A percentile compares a stretch with the other conserved stretches of the same genome.
These are phyloP conservation scores for Pygmarrhopalites habei DNA, from an alignment of 1,140 invertebrate genomes.

Conservation along the genomic window DNA sequence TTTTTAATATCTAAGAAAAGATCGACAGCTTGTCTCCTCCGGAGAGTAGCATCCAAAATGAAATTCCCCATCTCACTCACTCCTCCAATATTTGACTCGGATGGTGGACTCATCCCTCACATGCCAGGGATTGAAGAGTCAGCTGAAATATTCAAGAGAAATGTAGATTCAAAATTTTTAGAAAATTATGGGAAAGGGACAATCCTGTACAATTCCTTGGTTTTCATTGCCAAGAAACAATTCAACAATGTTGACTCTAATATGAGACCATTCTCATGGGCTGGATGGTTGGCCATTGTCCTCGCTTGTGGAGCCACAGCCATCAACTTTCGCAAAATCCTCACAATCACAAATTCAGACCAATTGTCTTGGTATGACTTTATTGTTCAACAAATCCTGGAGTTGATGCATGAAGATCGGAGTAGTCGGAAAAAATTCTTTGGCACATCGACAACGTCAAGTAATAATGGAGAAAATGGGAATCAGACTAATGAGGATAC, in stretches of 20 bases:
- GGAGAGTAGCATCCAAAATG: no score
- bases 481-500: neutral
- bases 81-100: no score
- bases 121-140: no score
- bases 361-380: constrained; percentile 29
- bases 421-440: no score
- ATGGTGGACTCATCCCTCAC: no score
- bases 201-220: neutral
- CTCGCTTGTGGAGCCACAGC: neutral
- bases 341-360: constrained; percentile 19
- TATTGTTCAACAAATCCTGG: constrained; percentile 17
- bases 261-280: neutral
- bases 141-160: neutral
- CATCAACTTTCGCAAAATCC: constrained; percentile 12
- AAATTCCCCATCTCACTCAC: no score
- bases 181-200: neutral
- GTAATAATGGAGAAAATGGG: no score
- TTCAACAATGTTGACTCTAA: neutral
- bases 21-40: no score
- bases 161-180: neutral
- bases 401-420: constrained; percentile 16
- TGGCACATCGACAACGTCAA: no score
- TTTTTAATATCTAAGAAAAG: no score
- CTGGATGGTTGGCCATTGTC: neutral
- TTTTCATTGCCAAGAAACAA: neutral